A percentile compares a stretch with the other conserved stretches of the same genome.
These are phyloP conservation scores for Hydrolagus colliei DNA, from an alignment of 2,797 vertebrate genomes.

Conservation along the genomic window DNA sequence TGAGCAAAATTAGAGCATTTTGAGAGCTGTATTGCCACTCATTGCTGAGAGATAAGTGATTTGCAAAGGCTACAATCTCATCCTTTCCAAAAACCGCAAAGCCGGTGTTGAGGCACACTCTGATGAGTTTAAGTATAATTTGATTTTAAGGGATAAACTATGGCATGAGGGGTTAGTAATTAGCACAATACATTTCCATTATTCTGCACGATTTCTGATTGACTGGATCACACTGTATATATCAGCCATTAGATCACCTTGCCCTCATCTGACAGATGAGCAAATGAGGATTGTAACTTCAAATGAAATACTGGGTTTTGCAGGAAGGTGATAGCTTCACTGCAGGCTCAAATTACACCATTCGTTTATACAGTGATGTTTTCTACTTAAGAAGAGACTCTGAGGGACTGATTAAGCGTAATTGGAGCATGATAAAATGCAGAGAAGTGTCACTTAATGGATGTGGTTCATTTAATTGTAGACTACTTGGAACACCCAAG, in stretches of 20 bases:
- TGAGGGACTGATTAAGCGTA: constrained; percentile 71
- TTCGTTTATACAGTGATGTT: constrained; percentile 47
- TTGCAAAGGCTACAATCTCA: too few species aligned
- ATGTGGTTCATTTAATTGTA: constrained; percentile 78
- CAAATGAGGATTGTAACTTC: constrained; percentile 33
- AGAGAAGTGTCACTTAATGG: constrained; percentile 74
- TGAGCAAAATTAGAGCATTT: too few species aligned
- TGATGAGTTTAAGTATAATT: neutral
- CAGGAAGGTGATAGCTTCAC: constrained; percentile 47
- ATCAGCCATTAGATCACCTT: constrained; percentile 4
- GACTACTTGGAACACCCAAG: constrained; percentile 68
- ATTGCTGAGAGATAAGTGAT: too few species aligned
- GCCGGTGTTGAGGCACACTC: too few species aligned
- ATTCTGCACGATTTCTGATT: constrained; percentile 13
- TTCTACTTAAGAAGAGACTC: constrained; percentile 50
- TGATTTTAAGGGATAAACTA: neutral
- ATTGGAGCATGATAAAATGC: constrained; percentile 73
- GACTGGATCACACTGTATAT: constrained; percentile 7
- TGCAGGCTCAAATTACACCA: constrained; percentile 49
- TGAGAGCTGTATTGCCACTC: too few species aligned
- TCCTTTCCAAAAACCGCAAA: too few species aligned
- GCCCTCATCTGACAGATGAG: constrained; percentile 7
- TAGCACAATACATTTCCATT: neutral
- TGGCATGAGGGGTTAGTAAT: neutral
- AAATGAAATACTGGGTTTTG: constrained; percentile 52